Evolutionary conservation across 2,797 vertebrate genomes (phyloP).

Genomic region (Momotus momota): DNA sequence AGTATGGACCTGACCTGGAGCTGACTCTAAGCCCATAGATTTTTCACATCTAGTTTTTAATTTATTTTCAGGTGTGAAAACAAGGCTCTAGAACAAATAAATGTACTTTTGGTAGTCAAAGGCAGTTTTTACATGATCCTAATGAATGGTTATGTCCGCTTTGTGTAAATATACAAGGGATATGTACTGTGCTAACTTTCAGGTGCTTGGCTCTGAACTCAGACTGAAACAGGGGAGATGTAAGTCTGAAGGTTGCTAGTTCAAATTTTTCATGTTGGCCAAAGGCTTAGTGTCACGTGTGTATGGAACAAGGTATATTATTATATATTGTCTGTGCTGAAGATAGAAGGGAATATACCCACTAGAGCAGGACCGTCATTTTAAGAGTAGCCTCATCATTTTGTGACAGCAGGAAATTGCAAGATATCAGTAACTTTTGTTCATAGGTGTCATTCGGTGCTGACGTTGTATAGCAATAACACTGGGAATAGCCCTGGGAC

Average conservation of each 20-base stretch:
- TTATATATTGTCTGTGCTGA: background rate
- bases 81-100: background rate
- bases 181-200: background rate
- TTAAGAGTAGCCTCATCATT: constrained; percentile 15
- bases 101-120: background rate
- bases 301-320: background rate
- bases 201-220: constrained; percentile 11
- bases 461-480: background rate
- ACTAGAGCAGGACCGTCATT: background rate
- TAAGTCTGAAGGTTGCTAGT: background rate
- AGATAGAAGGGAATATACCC: background rate
- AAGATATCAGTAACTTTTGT: constrained; percentile 1
- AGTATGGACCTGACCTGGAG: background rate
- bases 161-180: background rate
- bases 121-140: background rate
- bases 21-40: background rate
- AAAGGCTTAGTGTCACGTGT: background rate
- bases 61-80: background rate
- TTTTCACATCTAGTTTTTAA: background rate
- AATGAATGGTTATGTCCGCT: background rate
- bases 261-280: background rate
- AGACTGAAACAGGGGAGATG: background rate
- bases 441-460: background rate
- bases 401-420: constrained; percentile 34
- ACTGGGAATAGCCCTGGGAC: background rate